These are phyloP conservation scores for Scelioninae gen. 1 DNA, from an alignment of 2,888 invertebrate species.

Conservation along the genomic window DNA sequence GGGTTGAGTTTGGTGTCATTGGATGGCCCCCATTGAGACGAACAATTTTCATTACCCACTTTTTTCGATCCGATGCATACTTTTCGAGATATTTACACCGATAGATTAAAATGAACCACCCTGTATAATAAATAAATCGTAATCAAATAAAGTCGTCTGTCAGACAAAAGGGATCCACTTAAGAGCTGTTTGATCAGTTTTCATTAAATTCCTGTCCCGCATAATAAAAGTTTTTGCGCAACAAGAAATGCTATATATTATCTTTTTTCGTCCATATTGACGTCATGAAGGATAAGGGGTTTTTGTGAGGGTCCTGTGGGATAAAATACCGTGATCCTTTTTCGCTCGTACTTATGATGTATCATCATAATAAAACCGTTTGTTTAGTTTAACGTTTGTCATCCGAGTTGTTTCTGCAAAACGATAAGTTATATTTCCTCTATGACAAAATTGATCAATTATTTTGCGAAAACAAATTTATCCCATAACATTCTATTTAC, in stretches of 20 bases:
- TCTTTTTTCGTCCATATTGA: slow-evolving; percentile 21
- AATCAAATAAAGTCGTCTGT: slow-evolving; percentile 3
- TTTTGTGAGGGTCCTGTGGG: slow-evolving; percentile 18
- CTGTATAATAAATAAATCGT: neutral
- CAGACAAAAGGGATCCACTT: neutral
- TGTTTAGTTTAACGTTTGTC: slow-evolving; percentile 45
- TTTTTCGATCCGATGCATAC: too few species aligned
- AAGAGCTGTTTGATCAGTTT: slow-evolving; percentile 11
- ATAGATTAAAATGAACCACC: too few species aligned
- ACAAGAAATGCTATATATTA: slow-evolving; percentile 7
- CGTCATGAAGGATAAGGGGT: slow-evolving; percentile 31
- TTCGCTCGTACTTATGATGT: slow-evolving; percentile 35
- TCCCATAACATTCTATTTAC: slow-evolving; percentile 4
- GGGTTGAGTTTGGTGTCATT: too few species aligned
- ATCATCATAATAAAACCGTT: slow-evolving; percentile 54
- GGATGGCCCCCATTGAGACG: too few species aligned
- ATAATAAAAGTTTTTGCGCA: slow-evolving; percentile 23
- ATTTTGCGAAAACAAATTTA: slow-evolving; percentile 5
- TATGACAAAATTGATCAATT: slow-evolving; percentile 25
- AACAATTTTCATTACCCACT: too few species aligned
- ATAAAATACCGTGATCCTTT: slow-evolving; percentile 14
- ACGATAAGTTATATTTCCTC: slow-evolving; percentile 38
- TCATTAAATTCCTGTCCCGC: slow-evolving; percentile 21
- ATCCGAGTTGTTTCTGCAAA: slow-evolving; percentile 16
- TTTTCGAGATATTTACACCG: too few species aligned